Evolutionary conservation across 2,113 vertebrate species (phyloP), one percentile per base, ranked within the genome.

Genomic region (Telmatochromis sp.): DNA sequence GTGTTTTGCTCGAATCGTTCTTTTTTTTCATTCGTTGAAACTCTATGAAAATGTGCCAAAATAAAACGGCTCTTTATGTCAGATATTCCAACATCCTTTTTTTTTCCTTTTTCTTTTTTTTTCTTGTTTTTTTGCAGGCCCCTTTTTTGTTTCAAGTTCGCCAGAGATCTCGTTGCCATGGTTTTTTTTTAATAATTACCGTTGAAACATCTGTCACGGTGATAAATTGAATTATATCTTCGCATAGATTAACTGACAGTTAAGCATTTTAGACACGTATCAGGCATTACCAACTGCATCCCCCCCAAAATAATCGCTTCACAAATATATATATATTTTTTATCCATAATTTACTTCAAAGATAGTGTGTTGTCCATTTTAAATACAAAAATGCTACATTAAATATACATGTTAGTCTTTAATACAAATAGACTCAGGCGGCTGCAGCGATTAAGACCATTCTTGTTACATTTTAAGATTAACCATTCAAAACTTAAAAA

Each of bases 371-470:
- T 97, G 98, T 98, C 97, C 97, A 99, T 99, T 99, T 97, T 99
- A 99, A 99, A 99, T 99, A 99, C 98, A 99, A 99, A 99, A 99
- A 96, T 98, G 98, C 98, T 99, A 99, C 98, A 99, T 99, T 99
- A 99, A 99, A 99, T 99, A 99, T 99, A 99, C 98, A 99, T 98
- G 97, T 98, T 98, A 97, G 97, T 97, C 96, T 98, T 98, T 97
- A 95, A 98, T 99, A 99, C 98, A 99, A 99, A 99, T 97, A 96
- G 96, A 97, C 97, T 97, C 93, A 94, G 96, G 95, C 81, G 28
- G 96, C 97, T 97, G 97, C 96, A 95, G 96, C 96, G 97, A 95
- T 97, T 98, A 98, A 99, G 97, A 98, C 97, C 95, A 97, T 97
- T 96, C 89, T 97, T 95, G 82, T 96, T 97, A 98, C 96, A 97